These are phyloP conservation scores for Isichthys henryi DNA, from an alignment of 2,113 vertebrate species.

Conservation along the genomic window DNA sequence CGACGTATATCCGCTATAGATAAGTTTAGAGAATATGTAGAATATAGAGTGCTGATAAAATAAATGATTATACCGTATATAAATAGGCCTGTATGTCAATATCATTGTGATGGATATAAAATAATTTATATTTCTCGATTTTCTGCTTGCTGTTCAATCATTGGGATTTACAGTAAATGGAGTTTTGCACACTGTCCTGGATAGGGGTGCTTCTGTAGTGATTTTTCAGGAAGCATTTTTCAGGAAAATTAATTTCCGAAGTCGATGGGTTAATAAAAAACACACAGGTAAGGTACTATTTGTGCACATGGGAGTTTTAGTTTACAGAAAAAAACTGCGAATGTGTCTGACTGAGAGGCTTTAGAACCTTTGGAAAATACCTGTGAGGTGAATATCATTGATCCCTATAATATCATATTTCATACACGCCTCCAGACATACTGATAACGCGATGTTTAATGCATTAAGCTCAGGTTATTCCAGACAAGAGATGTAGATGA, in stretches of 20 bases:
- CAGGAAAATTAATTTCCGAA: neutral
- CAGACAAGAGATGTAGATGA: conserved; percentile 19
- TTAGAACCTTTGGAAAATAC: conserved; percentile 50
- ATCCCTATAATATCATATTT: conserved; percentile 46
- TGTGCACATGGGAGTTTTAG: conserved; percentile 56
- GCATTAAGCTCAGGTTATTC: conserved; percentile 29
- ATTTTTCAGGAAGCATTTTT: neutral
- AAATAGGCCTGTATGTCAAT: neutral
- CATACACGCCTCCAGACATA: conserved; percentile 29
- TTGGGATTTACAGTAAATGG: neutral
- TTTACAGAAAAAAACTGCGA: conserved; percentile 37
- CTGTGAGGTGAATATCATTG: conserved; percentile 42
- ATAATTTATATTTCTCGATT: neutral
- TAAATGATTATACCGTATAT: neutral
- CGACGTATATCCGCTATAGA: neutral
- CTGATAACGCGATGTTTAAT: conserved; percentile 32
- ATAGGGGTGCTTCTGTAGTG: neutral
- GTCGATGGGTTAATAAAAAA: neutral
- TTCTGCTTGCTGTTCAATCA: neutral
- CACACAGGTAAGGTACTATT: conserved; percentile 51
- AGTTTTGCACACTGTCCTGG: neutral
- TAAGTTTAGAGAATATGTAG: neutral
- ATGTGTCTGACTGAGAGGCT: conserved; percentile 48
- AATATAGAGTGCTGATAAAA: neutral
- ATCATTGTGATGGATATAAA: neutral